Evolutionary conservation across 2,888 invertebrate genomes (phyloP), one percentile per base, ranked within the genome.

Genomic region (Heliconius erato): DNA sequence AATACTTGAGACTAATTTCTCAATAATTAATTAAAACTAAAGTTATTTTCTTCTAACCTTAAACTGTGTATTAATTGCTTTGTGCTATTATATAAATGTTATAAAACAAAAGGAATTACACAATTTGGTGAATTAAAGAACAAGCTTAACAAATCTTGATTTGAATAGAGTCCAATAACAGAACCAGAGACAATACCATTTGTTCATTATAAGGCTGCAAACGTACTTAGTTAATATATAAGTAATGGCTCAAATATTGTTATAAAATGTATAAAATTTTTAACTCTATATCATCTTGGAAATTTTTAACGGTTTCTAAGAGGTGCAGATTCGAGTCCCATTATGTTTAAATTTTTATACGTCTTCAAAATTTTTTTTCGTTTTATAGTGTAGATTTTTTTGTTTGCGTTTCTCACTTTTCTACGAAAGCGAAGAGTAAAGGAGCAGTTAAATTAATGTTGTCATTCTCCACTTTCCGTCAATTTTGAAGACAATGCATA

Each of bases 111-210:
- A 35, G 59, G 74, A 79, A 79, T 74, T 44, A n/a, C 74, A 59
- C 72, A 28, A 28, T 28, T 28, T 28, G 28, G 78, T 40, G 59
- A 79, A 82, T 79, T 74, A 82, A 72, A 67, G 76, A 79, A 74
- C 72, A 78, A 80, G 67, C 76, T 59, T 74, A 80, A 80, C 80
- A 79, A 80, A 71, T 77, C 79, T 72, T 71, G 72, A 77, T 78
- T 77, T 80, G 80, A 67, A 72, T 35, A 63, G 76, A 82, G 35
- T 79, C 28, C 40, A 80, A 59, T 74, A 28, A 67, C 65, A 76
- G 81, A 78, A 79, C 82, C 82, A 83, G 81, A 79, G 80, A 83
- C 82, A 83, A 83, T 83, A 69, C 77, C 54, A 68, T 82, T 80
- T 81, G 76, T 82, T 80, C 76, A n/a, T 28, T 32, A 28, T 72